These are phyloP conservation scores for Rafetus swinhoei DNA, from an alignment of 2,113 vertebrate genomes.

Conservation along the genomic window DNA sequence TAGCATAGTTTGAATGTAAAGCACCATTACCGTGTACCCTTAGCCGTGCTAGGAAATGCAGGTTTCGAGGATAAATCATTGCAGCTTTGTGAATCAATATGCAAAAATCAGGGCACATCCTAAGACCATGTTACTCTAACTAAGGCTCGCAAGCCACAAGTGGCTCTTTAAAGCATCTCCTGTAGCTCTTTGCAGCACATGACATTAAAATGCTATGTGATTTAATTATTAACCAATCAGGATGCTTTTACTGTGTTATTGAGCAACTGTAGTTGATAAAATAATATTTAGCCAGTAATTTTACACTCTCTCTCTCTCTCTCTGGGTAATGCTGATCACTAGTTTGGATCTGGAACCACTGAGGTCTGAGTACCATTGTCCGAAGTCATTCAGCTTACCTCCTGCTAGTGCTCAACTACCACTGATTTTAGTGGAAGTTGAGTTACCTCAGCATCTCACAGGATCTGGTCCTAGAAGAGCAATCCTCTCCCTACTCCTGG, in stretches of 20 bases:
- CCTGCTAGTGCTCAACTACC: background rate
- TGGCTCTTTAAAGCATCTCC: too few relatives aligned
- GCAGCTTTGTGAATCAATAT: background rate
- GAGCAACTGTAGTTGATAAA: too few relatives aligned
- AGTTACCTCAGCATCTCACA: background rate
- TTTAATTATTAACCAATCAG: too few relatives aligned
- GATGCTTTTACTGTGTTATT: too few relatives aligned
- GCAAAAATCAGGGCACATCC: background rate
- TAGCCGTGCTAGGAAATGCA: background rate
- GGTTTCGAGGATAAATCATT: background rate
- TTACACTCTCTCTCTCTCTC: too few relatives aligned
- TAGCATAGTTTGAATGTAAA: background rate
- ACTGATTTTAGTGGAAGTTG: background rate
- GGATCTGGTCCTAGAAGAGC: background rate
- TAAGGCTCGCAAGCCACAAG: too few relatives aligned
- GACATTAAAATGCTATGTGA: too few relatives aligned
- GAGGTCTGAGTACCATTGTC: background rate
- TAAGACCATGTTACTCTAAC: background rate
- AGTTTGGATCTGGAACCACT: too few relatives aligned
- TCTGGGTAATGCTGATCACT: too few relatives aligned
- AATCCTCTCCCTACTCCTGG: background rate
- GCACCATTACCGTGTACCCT: background rate
- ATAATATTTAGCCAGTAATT: too few relatives aligned
- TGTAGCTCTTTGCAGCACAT: too few relatives aligned
- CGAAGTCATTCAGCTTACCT: background rate